phyloP scores from a whole-genome alignment of 2,888 invertebrate species.

The Polylopha cassiicola region DNA sequence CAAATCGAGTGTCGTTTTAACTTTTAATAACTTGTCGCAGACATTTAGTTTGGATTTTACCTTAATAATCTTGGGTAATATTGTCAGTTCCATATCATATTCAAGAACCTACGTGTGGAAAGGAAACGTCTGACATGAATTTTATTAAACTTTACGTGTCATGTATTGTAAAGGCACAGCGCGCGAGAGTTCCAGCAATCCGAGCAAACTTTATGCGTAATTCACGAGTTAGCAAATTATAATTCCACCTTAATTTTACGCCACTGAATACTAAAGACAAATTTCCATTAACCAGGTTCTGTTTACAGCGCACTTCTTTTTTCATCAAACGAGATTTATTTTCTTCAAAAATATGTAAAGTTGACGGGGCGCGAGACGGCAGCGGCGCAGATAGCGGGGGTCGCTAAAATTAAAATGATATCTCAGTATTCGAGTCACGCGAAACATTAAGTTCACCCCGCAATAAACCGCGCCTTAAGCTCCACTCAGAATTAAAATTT shows the following conservation, averaged over 20 bases:
- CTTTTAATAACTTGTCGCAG: too few species aligned
- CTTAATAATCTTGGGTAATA: too few species aligned
- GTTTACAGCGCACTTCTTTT: conserved; percentile 68
- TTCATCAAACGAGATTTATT: conserved; percentile 71
- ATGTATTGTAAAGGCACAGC: conserved; percentile 13
- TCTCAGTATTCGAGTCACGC: conserved; percentile 73
- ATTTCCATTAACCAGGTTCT: conserved; percentile 62
- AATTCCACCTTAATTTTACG: conserved; percentile 41
- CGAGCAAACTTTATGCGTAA: conserved; percentile 16
- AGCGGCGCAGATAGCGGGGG: conserved; percentile 53
- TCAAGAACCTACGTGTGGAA: too few species aligned
- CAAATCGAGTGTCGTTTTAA: too few species aligned
- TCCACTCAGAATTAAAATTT: conserved; percentile 75
- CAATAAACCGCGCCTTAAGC: conserved; percentile 71
- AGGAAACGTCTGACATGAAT: conserved; percentile 6
- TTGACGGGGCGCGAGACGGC: conserved; percentile 41
- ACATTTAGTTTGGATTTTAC: too few species aligned
- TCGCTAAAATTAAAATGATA: conserved; percentile 72
- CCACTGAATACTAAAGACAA: conserved; percentile 59
- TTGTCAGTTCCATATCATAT: too few species aligned
- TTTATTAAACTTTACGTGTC: conserved; percentile 15
- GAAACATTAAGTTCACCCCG: conserved; percentile 70
- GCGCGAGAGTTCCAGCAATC: too few species aligned
- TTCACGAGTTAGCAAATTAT: conserved; percentile 23
- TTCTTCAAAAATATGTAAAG: conserved; percentile 71